phyloP scores from a whole-genome alignment of 2,797 vertebrate species.

The Pterois miles region DNA sequence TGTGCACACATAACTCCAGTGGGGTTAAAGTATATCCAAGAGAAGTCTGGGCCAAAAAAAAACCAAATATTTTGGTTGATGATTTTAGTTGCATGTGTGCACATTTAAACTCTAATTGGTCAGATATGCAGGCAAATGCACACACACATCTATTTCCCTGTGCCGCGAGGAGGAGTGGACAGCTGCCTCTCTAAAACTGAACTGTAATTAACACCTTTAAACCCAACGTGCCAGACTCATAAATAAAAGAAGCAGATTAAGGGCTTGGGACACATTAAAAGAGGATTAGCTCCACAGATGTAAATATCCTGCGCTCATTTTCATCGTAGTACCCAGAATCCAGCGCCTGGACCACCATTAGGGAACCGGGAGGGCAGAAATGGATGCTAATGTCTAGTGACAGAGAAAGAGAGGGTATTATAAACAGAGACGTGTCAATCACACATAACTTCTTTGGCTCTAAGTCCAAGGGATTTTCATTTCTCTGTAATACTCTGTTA shows the following conservation, averaged over 20 bases:
- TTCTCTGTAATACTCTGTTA: conserved; percentile 18
- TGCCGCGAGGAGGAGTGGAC: conserved; percentile 45
- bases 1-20: not conserved
- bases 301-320: conserved; percentile 74
- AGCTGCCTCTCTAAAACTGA: conserved; percentile 77
- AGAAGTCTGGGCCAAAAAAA: not conserved
- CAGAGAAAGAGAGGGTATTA: conserved; percentile 5
- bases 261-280: conserved; percentile 63
- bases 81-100: not conserved
- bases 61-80: not conserved
- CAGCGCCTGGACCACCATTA: conserved; percentile 55
- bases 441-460: conserved; percentile 35
- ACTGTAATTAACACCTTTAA: conserved; percentile 78
- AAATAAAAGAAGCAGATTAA: conserved; percentile 74
- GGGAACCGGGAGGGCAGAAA: conserved; percentile 11
- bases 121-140: conserved; percentile 7
- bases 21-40: not conserved
- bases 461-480: conserved; percentile 41
- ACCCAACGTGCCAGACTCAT: conserved; percentile 67
- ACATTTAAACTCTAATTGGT: not conserved
- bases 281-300: conserved; percentile 72
- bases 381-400: conserved; percentile 41
- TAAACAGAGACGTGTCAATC: conserved; percentile 50
- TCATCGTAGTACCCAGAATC: conserved; percentile 54
- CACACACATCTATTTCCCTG: conserved; percentile 3